Conservation (phyloP, 2,797 vertebrate genomes). For the Emydoidea blandingii region DNA sequence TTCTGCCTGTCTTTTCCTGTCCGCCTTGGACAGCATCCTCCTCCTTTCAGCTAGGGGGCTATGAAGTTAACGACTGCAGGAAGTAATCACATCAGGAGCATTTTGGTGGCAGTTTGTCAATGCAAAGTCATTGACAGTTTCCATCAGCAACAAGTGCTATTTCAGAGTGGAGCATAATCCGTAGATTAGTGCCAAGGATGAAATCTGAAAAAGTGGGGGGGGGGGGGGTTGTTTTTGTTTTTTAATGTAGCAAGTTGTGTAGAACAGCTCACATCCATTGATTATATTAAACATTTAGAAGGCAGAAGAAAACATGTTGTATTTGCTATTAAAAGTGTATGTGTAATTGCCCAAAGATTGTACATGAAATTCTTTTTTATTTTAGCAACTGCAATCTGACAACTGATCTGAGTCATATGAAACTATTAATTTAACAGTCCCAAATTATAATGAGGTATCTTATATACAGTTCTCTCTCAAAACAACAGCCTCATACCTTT, state of each 20-base stretch:
- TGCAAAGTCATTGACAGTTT: conserved; percentile 59
- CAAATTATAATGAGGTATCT: conserved; percentile 16
- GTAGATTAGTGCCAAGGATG: conserved; percentile 41
- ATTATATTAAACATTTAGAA: conserved; percentile 21
- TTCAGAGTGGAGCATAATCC: conserved; percentile 36
- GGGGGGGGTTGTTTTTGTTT: too few relatives aligned
- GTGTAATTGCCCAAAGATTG: conserved; percentile 35
- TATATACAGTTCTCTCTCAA: neutral
- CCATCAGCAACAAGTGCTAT: conserved; percentile 59
- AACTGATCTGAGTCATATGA: conserved; percentile 26
- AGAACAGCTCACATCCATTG: conserved; percentile 37
- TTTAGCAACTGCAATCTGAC: conserved; percentile 57
- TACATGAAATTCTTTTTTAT: conserved; percentile 34
- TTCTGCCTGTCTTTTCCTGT: conserved; percentile 73
- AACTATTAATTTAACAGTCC: conserved; percentile 47
- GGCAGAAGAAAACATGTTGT: conserved; percentile 14
- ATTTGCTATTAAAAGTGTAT: conserved; percentile 34
- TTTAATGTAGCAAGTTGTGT: conserved; percentile 50
- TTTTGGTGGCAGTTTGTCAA: conserved; percentile 62
- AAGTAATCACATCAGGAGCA: conserved; percentile 70
- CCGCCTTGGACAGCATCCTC: conserved; percentile 68
- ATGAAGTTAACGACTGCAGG: conserved; percentile 72
- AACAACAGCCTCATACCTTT: neutral
- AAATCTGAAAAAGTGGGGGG: conserved; percentile 49
- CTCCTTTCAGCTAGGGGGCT: conserved; percentile 62